Evolutionary conservation across 2,113 vertebrate genomes (phyloP).

Genomic region (Crypturellus undulatus): DNA sequence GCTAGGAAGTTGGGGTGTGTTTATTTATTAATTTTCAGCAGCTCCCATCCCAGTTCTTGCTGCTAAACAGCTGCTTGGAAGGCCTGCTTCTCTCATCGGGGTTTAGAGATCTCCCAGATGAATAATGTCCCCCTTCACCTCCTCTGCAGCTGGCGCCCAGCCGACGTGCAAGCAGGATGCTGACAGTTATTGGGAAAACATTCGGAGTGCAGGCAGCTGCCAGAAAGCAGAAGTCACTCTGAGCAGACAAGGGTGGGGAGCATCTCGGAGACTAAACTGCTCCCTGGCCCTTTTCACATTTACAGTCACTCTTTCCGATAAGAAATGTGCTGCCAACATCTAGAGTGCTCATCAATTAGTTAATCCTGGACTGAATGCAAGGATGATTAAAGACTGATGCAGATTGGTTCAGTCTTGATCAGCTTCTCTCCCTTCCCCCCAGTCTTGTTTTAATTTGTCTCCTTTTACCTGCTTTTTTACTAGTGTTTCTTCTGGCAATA

Average conservation of each 20-base stretch:
- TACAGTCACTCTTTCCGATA: constrained; percentile 23
- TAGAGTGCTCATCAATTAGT: constrained; percentile 30
- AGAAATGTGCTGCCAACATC: background rate
- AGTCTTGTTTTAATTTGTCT: background rate
- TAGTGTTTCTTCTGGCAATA: background rate
- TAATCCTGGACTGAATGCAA: constrained; percentile 12
- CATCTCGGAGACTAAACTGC: constrained; percentile 19
- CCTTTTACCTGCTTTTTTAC: background rate
- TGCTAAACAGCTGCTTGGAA: constrained; percentile 72
- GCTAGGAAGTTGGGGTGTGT: background rate
- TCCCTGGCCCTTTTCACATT: constrained; percentile 6
- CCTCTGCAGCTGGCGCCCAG: constrained; percentile 63
- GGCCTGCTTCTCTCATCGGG: constrained; percentile 61
- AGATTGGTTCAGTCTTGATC: background rate
- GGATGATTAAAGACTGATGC: background rate
- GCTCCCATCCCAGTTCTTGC: constrained; percentile 56
- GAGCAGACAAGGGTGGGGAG: constrained; percentile 49
- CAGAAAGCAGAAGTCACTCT: constrained; percentile 57
- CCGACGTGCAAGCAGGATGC: background rate
- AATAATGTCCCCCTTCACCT: constrained; percentile 73
- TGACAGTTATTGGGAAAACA: constrained; percentile 70
- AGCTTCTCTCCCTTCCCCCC: accelerated
- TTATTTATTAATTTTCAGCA: constrained; percentile 13
- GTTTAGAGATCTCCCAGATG: constrained; percentile 75
- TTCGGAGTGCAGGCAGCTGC: constrained; percentile 68